Evolutionary conservation across 2,888 invertebrate genomes (phyloP).

Genomic region (Caradrina kadenii): DNA sequence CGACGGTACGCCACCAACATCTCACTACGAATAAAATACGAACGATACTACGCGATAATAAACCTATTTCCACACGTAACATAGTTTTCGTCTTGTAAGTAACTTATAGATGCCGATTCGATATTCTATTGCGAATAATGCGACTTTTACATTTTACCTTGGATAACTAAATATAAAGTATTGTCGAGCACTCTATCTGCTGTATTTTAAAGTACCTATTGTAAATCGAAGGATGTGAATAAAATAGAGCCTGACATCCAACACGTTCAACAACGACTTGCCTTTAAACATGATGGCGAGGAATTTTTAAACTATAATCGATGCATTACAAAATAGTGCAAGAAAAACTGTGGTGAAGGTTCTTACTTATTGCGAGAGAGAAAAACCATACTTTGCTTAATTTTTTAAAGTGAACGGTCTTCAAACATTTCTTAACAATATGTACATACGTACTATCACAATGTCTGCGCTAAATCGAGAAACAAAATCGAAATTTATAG

Average conservation of each 20-base stretch:
- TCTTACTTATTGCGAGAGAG: too few relatives aligned
- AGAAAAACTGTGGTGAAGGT: too few relatives aligned
- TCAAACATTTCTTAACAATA: too few relatives aligned
- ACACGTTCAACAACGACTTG: too few relatives aligned
- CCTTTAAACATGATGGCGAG: neutral
- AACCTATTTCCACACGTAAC: constrained; percentile 58
- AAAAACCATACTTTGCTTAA: too few relatives aligned
- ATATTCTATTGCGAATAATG: constrained; percentile 33
- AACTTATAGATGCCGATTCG: constrained; percentile 37
- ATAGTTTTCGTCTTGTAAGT: constrained; percentile 40
- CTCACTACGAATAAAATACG: constrained; percentile 55
- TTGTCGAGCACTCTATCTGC: neutral
- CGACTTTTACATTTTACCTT: neutral
- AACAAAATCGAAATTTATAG: neutral
- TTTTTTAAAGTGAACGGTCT: too few relatives aligned
- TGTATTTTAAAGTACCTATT: neutral
- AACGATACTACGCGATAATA: constrained; percentile 54
- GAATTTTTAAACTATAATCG: neutral
- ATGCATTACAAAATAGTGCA: neutral
- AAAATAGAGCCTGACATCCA: too few relatives aligned
- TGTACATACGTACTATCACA: too few relatives aligned
- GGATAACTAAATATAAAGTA: neutral
- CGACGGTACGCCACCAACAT: constrained; percentile 33
- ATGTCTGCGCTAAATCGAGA: too few relatives aligned
- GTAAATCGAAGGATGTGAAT: neutral